phyloP scores from a whole-genome alignment of 2,797 vertebrate species.

The Tachyglossus aculeatus region DNA sequence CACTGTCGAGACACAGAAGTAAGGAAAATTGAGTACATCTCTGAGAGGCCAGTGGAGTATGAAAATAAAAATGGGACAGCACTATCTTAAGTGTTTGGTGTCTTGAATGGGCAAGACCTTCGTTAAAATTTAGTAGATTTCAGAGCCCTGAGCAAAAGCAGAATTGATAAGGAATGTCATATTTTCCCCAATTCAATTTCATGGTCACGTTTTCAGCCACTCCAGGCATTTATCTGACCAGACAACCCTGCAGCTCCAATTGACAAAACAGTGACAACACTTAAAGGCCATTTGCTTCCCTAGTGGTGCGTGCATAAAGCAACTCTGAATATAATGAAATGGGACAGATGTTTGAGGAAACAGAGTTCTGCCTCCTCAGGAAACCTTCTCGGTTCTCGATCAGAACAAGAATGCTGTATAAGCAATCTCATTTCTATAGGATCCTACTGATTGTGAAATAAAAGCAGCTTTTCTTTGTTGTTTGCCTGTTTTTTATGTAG shows the following conservation, averaged over 20 bases:
- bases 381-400: background rate
- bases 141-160: background rate
- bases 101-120: background rate
- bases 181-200: background rate
- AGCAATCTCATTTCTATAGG: background rate
- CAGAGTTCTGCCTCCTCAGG: background rate
- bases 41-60: background rate
- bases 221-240: conserved; percentile 2
- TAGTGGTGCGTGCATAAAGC: background rate
- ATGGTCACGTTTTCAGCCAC: background rate
- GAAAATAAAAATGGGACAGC: background rate
- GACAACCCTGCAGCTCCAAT: background rate
- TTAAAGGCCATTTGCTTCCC: background rate
- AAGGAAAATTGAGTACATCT: background rate
- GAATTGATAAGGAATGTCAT: background rate
- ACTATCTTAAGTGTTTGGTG: background rate
- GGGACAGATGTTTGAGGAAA: background rate
- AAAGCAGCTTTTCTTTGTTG: background rate
- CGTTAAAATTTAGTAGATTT: background rate
- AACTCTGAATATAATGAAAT: background rate
- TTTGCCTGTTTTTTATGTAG: no score
- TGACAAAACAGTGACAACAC: background rate
- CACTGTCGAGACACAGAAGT: background rate
- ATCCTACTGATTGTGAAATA: conserved; percentile 9
- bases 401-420: background rate